Conservation (phyloP, 30 jellyfish, hydroid and myxozoan genomes). For the Catostylus mosaicus region DNA sequence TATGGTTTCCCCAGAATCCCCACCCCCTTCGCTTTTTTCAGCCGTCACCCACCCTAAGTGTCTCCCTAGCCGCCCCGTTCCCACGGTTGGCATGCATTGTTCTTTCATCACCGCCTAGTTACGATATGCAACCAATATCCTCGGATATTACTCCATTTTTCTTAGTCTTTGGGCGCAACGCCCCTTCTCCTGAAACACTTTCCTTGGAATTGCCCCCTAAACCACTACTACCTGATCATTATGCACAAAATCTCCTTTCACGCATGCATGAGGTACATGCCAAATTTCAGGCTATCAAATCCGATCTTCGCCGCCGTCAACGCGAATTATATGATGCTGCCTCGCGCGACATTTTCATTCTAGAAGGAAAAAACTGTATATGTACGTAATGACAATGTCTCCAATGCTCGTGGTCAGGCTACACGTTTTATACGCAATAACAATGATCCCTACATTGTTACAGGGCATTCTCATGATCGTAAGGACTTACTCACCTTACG, state of each 20-base stretch:
- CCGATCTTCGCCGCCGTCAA: neutral
- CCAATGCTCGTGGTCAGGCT: neutral
- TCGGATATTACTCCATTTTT: neutral
- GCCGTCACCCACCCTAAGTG: no score
- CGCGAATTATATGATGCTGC: neutral
- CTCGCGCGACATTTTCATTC: no score
- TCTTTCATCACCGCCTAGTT: no score
- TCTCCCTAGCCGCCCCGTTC: no score
- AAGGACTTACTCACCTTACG: conserved; percentile 8
- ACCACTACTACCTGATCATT: neutral
- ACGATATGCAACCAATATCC: no score
- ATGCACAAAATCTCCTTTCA: no score
- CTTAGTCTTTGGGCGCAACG: neutral
- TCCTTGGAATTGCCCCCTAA: neutral
- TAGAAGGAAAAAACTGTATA: no score
- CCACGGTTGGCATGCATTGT: no score
- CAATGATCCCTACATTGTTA: neutral
- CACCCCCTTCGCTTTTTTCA: neutral
- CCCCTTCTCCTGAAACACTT: neutral
- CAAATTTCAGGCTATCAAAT: neutral
- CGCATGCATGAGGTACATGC: neutral
- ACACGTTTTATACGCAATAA: neutral
- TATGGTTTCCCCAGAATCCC: neutral
- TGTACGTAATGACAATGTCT: neutral
- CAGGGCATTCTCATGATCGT: conserved; percentile 14